Evolutionary conservation across 2,888 invertebrate genomes (phyloP), one percentile per base, ranked within the genome.

Genomic region (Limnephilus rhombicus): DNA sequence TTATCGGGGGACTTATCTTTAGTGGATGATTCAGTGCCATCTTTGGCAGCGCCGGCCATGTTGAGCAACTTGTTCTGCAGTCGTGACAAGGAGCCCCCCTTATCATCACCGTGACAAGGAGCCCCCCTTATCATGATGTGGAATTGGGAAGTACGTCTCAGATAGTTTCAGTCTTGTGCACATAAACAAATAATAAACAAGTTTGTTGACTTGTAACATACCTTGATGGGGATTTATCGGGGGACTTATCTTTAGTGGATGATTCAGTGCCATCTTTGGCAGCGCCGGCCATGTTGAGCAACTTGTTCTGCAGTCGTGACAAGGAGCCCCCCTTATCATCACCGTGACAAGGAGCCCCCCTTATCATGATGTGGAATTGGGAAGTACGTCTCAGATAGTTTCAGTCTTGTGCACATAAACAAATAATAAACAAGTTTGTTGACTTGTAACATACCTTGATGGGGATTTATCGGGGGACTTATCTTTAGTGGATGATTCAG

Each of bases 61-160:
- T 97, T 97, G 95, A 97, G 95, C 93, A 97, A 94, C 94, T 97
- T 97, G 7, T 97, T 97, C 94, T 97, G 97, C 9, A 97, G 95
- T 94, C 97, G 96, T 9, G 97, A 97, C 91, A 97, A 95, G 2
- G 95, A 94, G 3, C 94, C 94, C 80, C 94, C 94, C 92, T 95
- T 95, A 87, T 94, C 94, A 0, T 95, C 95, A 4, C 95, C 95
- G 94, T n/a, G n/a, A n/a, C n/a, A n/a, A n/a, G n/a, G n/a, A n/a
- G n/a, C n/a, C n/a, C n/a, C n/a, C n/a, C n/a, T n/a, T n/a, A n/a
- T n/a, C n/a, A 68, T 24, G 7, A 68, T 24, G 5, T 53, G 53
- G 68, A 18, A 68, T 68, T 24, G 68, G 68, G 68, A 9, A 68
- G 24, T 1, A 24, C 1, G 68, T 24, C 68, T 68, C 24, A 2